Percentiles rank a stretch among this genome's conserved stretches.
Conservation (phyloP, 2,797 vertebrate genomes). For the Rousettus madagascariensis region DNA sequence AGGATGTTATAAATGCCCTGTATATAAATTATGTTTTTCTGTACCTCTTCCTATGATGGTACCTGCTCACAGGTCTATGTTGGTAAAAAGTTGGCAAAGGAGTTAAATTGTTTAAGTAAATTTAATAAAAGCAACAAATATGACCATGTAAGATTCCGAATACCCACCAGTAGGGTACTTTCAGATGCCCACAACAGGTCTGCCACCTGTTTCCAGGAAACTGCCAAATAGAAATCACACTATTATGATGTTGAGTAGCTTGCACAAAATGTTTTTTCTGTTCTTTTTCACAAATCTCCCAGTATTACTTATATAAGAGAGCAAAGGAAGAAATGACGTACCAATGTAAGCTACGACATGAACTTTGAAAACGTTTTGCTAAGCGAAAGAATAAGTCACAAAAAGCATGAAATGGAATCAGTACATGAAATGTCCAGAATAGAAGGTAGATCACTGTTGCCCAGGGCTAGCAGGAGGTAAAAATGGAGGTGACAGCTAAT, state of each 20-base stretch:
- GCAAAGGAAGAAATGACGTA: not conserved
- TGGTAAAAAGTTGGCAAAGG: not conserved
- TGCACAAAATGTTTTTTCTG: not conserved
- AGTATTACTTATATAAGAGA: not conserved
- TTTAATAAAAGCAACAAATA: slow-evolving; percentile 24
- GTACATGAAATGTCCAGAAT: not conserved
- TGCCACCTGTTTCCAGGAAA: not conserved
- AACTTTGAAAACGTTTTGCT: not conserved
- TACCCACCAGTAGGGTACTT: not conserved
- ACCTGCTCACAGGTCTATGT: not conserved
- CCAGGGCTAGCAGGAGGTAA: not conserved
- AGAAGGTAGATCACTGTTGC: not conserved
- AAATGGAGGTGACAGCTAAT: not conserved
- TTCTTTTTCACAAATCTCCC: not conserved
- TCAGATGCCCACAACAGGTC: not conserved
- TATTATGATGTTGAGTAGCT: not conserved
- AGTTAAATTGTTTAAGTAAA: not conserved
- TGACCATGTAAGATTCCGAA: not conserved
- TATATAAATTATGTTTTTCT: not conserved
- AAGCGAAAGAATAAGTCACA: not conserved
- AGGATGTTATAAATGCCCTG: not conserved
- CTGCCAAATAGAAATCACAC: slow-evolving; percentile 1
- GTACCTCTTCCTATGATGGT: not conserved
- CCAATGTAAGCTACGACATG: not conserved
- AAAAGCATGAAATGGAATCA: not conserved